Base-by-base conservation (phyloP, 2,888 invertebrate genomes). In the Malachius bipustulatus region DNA sequence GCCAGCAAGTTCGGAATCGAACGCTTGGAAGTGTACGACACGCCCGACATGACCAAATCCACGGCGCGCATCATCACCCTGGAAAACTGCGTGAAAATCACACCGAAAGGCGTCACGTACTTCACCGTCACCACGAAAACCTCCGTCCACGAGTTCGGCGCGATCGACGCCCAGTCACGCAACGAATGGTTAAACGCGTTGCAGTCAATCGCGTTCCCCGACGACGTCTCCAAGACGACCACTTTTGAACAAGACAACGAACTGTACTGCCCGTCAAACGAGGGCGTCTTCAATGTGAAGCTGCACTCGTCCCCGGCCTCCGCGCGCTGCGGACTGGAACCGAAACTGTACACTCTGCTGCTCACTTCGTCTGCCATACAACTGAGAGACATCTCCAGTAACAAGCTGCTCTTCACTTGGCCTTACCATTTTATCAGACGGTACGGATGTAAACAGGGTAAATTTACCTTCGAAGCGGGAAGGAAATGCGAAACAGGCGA, bases 391-490 rank as follows among this genome's bases (percentile, higher is more conserved):
- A 66, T 72, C 33, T 73, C 73, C 51, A 70, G 76, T 46, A 72
- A 70, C 48, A 73, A 72, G 45, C 60, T 77, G 12, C 64, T 77
- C 49, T 83, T 76, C 40, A 82, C 77, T 31, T 88, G 87, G 87
- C 87, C 87, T 30, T 85, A 84, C 58, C 73, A 80, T 47, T 87
- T 77, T 54, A 85, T 88, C 44, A 69, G 87, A 40, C 70, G 82
- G 40, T 87, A 88, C 59, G 87, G 87, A n/a, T 83, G 84, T 51
- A 75, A 82, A 47, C 78, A 81, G 57, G 84, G 83, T 27, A 83
- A 81, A 59, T 87, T 88, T 54, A 84, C 83, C 19, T 87, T 88
- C 60, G 87, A 88, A 67, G 87, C 87, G 12, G 87, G 87, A 1
- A 69, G 87, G 38, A 87, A 85, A 60, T 87, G 87, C 62, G 77